A percentile compares a stretch with the other conserved stretches of the same genome.
These are phyloP conservation scores for Hypotaenidia philippensis DNA, from an alignment of 2,797 vertebrate species.

Conservation along the genomic window DNA sequence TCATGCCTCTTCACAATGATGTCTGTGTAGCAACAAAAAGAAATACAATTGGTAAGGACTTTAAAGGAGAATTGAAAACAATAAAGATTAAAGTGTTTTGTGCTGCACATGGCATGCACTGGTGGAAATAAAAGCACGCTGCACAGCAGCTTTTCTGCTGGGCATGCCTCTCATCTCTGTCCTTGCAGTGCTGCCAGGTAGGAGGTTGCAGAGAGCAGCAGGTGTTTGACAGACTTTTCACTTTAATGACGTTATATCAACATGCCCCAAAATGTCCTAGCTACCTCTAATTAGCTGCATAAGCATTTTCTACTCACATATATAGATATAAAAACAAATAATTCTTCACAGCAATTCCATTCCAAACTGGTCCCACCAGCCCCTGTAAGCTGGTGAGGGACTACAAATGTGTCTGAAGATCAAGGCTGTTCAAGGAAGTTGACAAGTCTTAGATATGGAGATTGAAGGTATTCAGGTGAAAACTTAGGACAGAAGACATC, in stretches of 20 bases:
- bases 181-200: neutral
- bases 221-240: constrained; percentile 60
- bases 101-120: neutral
- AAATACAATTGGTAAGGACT: neutral
- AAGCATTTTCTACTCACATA: neutral
- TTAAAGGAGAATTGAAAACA: constrained; percentile 1
- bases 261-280: neutral
- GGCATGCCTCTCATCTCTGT: constrained; percentile 15
- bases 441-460: neutral
- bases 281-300: constrained; percentile 47
- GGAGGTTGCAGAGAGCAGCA: constrained; percentile 47
- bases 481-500: constrained; percentile 18
- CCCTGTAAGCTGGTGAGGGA: neutral
- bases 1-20: neutral
- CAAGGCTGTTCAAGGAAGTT: neutral
- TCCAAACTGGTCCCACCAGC: neutral
- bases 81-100: neutral
- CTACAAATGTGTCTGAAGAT: constrained; percentile 21
- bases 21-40: neutral
- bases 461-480: constrained; percentile 23
- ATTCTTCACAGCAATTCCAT: neutral
- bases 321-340: too few species aligned
- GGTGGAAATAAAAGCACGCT: constrained; percentile 33
- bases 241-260: constrained; percentile 38
- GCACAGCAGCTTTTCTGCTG: constrained; percentile 24